Evolutionary conservation across 1,140 invertebrate genomes (phyloP), one percentile per base, ranked within the genome.

Genomic region (Latrodectus geometricus): DNA sequence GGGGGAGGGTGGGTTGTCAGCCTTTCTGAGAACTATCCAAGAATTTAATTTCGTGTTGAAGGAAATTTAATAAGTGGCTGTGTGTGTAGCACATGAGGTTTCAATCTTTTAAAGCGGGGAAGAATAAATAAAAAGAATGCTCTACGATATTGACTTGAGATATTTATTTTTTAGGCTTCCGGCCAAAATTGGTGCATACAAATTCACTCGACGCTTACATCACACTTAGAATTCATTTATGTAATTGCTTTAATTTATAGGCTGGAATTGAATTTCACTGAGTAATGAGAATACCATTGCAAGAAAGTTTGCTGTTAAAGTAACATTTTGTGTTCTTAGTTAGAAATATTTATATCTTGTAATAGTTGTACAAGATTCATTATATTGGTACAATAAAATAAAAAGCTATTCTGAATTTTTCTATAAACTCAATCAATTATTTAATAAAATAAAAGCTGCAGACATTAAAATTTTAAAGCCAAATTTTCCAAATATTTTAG

Each of bases 21-120:
- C 78, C 68, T 80, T 80, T 54, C 78, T 80, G 78, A 70, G 14
- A 54, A 23, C 20, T 11, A 15, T 70, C 78, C 78, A 80, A 80
- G 78, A 80, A 69, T 80, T 80, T 80, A 80, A 80, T 80, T 80
- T 70, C 66, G 20, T 48, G 49, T 70, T 69, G 68, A 69, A 50
- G 78, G 78, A 80, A 80, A 80, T 80, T 80, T 80, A 80, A 80
- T 80, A 70, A 80, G 78, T 80, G 48, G 70, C 70, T 8, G 21
- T 12, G 15, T 49, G 76, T 20, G 65, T 11, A 20, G 14, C 3
- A 11, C 15, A 35, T 9, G 14, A 76, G 74, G 48, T 79, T 79
- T 49, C 65, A 79, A 68, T 49, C n/a, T 68, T 79, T 68, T 68
- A 11, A 49, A 79, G 49, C 35, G 21, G 35, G 68, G n/a, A 68